Percentiles rank a stretch among this genome's conserved stretches.
phyloP scores from a whole-genome alignment of 2,888 invertebrate species.

The Polymixis lichenea region DNA sequence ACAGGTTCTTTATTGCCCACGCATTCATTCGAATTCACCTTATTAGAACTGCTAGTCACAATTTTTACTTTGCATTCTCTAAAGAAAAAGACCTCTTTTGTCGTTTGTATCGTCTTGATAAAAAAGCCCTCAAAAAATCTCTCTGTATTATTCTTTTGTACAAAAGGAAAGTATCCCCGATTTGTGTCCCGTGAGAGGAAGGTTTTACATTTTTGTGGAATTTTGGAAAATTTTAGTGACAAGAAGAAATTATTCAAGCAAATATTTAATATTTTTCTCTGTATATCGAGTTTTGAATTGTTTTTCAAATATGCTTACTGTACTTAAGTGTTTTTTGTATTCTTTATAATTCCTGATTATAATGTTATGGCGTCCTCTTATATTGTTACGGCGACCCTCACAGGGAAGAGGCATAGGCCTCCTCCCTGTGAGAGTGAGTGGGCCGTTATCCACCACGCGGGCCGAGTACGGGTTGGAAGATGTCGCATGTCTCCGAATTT shows the following conservation, averaged over 20 bases:
- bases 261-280: no score
- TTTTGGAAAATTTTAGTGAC: not conserved
- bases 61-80: not conserved
- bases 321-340: no score
- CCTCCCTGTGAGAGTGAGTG: no score
- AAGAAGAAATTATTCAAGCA: not conserved
- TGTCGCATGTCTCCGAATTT: no score
- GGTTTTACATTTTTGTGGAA: not conserved
- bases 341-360: no score
- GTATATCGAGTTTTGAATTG: not conserved
- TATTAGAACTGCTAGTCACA: not conserved
- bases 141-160: not conserved
- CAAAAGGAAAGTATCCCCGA: not conserved
- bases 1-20: constrained; percentile 10
- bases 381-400: no score
- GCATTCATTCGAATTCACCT: constrained; percentile 5
- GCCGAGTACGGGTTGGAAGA: no score
- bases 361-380: no score
- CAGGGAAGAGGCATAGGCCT: no score
- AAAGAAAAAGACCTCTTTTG: constrained; percentile 4
- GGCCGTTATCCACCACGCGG: no score
- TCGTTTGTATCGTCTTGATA: not conserved
- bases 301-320: not conserved
- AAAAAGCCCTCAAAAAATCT: not conserved
- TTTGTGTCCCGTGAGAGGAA: not conserved